A percentile compares a stretch with the other conserved stretches of the same genome.
Conservation (phyloP, 2,113 vertebrate species). For the Oncorhynchus keta region DNA sequence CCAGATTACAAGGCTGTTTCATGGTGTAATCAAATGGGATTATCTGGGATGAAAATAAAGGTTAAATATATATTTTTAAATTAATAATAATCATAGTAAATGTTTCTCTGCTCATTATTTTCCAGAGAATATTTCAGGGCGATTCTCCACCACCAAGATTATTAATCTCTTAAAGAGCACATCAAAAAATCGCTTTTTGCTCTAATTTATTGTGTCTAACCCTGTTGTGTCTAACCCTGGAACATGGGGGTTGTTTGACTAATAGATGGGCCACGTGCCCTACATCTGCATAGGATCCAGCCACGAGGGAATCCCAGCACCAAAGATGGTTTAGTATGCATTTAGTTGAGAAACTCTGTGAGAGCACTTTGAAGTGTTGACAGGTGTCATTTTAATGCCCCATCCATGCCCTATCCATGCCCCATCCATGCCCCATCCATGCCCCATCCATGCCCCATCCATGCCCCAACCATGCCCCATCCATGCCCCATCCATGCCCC, state of each 20-base stretch:
- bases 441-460: too few species aligned
- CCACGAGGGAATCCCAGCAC: not conserved
- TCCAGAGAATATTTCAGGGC: slow-evolving; percentile 74
- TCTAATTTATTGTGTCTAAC: slow-evolving; percentile 58
- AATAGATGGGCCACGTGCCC: slow-evolving; percentile 43
- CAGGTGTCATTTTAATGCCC: not conserved
- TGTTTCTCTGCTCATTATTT: slow-evolving; percentile 82
- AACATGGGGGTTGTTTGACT: slow-evolving; percentile 34
- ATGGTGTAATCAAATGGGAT: slow-evolving; percentile 78
- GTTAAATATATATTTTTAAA: too few species aligned
- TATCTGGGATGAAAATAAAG: slow-evolving; percentile 82
- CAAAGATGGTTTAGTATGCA: not conserved
- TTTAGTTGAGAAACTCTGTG: too few species aligned
- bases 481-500: too few species aligned
- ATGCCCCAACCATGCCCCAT: not conserved
- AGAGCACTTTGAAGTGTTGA: not conserved
- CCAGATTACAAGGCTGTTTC: slow-evolving; percentile 54
- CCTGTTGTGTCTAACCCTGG: not conserved
- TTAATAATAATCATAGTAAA: slow-evolving; percentile 63
- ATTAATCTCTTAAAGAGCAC: slow-evolving; percentile 79
- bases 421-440: not conserved
- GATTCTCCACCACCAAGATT: slow-evolving; percentile 70
- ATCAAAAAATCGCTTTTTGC: slow-evolving; percentile 70
- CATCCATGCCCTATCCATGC: not conserved
- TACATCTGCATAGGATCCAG: slow-evolving; percentile 26